Percentiles rank a stretch among this genome's conserved stretches.
Evolutionary conservation across 2,797 vertebrate genomes (phyloP).

Genomic region (Glossophaga mutica): DNA sequence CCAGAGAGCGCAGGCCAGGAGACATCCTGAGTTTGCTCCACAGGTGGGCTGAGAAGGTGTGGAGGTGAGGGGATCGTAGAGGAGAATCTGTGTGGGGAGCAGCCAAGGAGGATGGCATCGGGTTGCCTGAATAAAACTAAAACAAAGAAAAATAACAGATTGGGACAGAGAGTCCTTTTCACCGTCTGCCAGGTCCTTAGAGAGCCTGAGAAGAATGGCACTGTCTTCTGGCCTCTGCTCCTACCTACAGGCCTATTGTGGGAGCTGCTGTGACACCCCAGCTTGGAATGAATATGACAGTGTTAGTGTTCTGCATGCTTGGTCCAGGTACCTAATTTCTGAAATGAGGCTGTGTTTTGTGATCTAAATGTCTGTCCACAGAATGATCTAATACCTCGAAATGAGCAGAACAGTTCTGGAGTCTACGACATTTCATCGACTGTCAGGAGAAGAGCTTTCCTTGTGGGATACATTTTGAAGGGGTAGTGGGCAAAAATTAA

Average conservation of each 20-base stretch:
- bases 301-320: neutral
- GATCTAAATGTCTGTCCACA: neutral
- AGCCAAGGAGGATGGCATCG: neutral
- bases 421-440: neutral
- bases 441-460: neutral
- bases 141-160: neutral
- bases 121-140: neutral
- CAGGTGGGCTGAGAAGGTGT: neutral
- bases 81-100: neutral
- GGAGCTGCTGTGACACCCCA: neutral
- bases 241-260: neutral
- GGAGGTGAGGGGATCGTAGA: neutral
- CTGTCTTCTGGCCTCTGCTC: neutral
- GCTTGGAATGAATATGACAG: neutral
- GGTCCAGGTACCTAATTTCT: neutral
- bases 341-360: neutral
- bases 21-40: neutral
- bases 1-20: neutral
- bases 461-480: neutral
- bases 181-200: neutral
- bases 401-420: neutral
- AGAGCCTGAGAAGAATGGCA: neutral
- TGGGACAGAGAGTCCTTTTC: neutral
- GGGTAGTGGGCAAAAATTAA: neutral
- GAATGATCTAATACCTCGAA: neutral